Evolutionary conservation across 2,888 invertebrate species (phyloP).

Genomic region (Apantesis nais): DNA sequence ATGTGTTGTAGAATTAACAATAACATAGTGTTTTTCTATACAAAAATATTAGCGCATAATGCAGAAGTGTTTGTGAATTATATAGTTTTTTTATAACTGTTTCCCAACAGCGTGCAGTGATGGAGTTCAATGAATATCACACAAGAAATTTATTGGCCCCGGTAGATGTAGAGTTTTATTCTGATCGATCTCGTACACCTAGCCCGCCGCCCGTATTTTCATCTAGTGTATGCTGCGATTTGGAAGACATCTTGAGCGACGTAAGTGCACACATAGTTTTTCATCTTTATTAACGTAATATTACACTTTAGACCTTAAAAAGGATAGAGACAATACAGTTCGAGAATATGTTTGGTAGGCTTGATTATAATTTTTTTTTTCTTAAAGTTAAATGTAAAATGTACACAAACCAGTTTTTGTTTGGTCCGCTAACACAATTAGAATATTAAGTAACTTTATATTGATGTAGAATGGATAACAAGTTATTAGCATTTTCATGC

Average conservation of each 20-base stretch:
- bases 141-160: conserved; percentile 77
- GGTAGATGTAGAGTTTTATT: conserved; percentile 71
- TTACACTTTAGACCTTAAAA: conserved; percentile 32
- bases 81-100: conserved; percentile 62
- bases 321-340: conserved; percentile 24
- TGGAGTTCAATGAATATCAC: conserved; percentile 81
- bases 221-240: conserved; percentile 75
- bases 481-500: not conserved
- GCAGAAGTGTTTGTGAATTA: conserved; percentile 61
- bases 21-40: conserved; percentile 39
- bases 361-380: conserved; percentile 19
- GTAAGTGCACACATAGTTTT: conserved; percentile 64
- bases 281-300: conserved; percentile 37
- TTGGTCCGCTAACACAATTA: conserved; percentile 26
- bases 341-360: conserved; percentile 22
- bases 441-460: conserved; percentile 25
- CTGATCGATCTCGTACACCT: conserved; percentile 69
- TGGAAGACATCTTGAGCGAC: conserved; percentile 84
- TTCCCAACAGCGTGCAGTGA: conserved; percentile 79
- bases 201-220: conserved; percentile 75
- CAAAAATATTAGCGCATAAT: conserved; percentile 40
- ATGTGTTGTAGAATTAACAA: conserved; percentile 31
- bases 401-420: conserved; percentile 40
- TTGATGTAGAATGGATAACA: not conserved
- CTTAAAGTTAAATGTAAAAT: conserved; percentile 39